phyloP scores from a whole-genome alignment of 2,797 vertebrate genomes.

The Oreonectes daqikongensis region DNA sequence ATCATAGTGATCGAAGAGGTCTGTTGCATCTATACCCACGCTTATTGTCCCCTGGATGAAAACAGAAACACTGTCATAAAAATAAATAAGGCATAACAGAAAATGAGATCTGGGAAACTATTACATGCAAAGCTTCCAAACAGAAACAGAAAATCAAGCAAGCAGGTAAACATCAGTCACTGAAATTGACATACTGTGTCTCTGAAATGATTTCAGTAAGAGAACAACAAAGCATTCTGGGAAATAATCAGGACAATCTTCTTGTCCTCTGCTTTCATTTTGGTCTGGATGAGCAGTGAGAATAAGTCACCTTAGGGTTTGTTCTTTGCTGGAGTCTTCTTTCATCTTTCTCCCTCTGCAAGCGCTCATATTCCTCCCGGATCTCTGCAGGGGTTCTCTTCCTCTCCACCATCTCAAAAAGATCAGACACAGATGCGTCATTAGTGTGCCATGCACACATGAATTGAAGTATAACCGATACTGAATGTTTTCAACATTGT shows the following conservation, averaged over 20 bases:
- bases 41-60: slow-evolving; percentile 91
- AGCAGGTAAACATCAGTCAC: neutral
- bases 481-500: neutral
- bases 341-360: slow-evolving; percentile 94
- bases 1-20: slow-evolving; percentile 97
- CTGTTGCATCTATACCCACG: slow-evolving; percentile 94
- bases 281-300: slow-evolving; percentile 1
- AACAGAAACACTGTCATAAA: neutral
- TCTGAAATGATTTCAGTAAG: neutral
- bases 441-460: neutral
- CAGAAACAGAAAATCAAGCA: neutral
- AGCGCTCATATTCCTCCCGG: slow-evolving; percentile 92
- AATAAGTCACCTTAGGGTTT: slow-evolving; percentile 88
- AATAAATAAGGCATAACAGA: neutral
- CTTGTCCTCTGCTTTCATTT: neutral
- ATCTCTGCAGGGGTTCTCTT: slow-evolving; percentile 94
- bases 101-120: neutral
- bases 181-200: neutral
- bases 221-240: slow-evolving; percentile 1
- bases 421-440: neutral
- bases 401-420: slow-evolving; percentile 89
- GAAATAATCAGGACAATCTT: slow-evolving; percentile 4
- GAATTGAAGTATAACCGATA: neutral
- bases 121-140: neutral
- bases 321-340: slow-evolving; percentile 94